Conservation (phyloP, 2,797 vertebrate genomes). For the Jordanella pulchra region DNA sequence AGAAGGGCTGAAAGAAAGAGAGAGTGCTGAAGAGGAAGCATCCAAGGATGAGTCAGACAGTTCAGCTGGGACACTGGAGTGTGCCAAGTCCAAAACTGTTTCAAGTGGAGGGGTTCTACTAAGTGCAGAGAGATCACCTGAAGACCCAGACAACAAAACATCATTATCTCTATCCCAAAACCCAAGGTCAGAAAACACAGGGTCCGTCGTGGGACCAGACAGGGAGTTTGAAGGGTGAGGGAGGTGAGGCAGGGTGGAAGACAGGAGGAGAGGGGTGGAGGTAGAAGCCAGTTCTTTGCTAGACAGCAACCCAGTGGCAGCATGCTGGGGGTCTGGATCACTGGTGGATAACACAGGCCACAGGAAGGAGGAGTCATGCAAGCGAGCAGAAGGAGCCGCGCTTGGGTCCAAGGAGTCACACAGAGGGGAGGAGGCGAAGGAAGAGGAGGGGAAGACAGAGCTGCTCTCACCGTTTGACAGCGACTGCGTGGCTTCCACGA, state of each 20-base stretch:
- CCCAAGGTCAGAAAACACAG: constrained; percentile 75
- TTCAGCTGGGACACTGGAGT: constrained; percentile 57
- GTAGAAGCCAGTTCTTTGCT: constrained; percentile 78
- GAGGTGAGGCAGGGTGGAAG: constrained; percentile 79
- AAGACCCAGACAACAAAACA: constrained; percentile 83
- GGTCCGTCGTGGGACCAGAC: constrained; percentile 77
- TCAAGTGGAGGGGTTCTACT: constrained; percentile 78
- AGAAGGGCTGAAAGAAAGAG: constrained; percentile 72
- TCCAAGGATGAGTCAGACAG: constrained; percentile 72
- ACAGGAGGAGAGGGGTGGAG: constrained; percentile 78
- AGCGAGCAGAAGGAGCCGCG: constrained; percentile 63
- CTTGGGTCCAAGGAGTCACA: constrained; percentile 62
- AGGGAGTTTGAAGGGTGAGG: constrained; percentile 75
- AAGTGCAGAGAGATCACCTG: constrained; percentile 73
- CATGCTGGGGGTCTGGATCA: constrained; percentile 68
- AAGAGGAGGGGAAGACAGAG: constrained; percentile 65
- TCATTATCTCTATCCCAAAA: constrained; percentile 73
- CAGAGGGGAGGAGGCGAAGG: constrained; percentile 76
- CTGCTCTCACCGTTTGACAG: constrained; percentile 91
- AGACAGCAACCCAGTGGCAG: constrained; percentile 71
- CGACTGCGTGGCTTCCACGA: constrained; percentile 85
- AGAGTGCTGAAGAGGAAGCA: constrained; percentile 70
- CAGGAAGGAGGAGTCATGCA: constrained; percentile 90
- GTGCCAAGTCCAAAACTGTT: constrained; percentile 69
- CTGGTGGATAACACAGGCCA: constrained; percentile 81